Evolutionary conservation across 2,797 vertebrate genomes (phyloP).

Genomic region (Cichlasoma orientale): DNA sequence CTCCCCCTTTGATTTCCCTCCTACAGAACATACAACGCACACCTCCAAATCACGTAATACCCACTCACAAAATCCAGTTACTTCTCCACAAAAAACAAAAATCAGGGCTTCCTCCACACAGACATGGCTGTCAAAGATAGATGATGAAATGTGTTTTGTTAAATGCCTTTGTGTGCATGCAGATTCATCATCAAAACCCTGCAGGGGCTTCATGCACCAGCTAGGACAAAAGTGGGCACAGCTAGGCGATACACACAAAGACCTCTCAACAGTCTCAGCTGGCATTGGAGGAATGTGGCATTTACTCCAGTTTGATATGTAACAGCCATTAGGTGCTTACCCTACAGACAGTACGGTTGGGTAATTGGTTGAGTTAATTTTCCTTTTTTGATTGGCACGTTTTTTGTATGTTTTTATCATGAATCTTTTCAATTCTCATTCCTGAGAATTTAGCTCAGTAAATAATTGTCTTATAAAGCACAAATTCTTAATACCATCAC

Average conservation of each 20-base stretch:
- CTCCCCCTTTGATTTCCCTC: conserved; percentile 32
- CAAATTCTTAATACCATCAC: neutral
- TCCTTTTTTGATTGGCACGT: neutral
- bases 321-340: neutral
- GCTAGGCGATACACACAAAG: neutral
- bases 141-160: conserved; percentile 24
- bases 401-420: neutral
- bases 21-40: conserved; percentile 17
- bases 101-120: conserved; percentile 29
- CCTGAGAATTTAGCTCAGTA: neutral
- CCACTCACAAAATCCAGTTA: conserved; percentile 27
- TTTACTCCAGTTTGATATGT: neutral
- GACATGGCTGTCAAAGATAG: neutral
- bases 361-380: neutral
- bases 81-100: neutral
- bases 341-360: neutral
- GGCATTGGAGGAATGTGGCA: neutral
- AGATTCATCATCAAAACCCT: neutral
- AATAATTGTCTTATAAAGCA: neutral
- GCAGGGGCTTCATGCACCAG: neutral
- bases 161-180: conserved; percentile 4
- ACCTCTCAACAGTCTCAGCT: neutral
- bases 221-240: neutral
- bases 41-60: conserved; percentile 17
- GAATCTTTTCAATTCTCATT: neutral